Evolutionary conservation across 2,113 vertebrate genomes (phyloP).

Genomic region (Nycticryphes semicollaris): DNA sequence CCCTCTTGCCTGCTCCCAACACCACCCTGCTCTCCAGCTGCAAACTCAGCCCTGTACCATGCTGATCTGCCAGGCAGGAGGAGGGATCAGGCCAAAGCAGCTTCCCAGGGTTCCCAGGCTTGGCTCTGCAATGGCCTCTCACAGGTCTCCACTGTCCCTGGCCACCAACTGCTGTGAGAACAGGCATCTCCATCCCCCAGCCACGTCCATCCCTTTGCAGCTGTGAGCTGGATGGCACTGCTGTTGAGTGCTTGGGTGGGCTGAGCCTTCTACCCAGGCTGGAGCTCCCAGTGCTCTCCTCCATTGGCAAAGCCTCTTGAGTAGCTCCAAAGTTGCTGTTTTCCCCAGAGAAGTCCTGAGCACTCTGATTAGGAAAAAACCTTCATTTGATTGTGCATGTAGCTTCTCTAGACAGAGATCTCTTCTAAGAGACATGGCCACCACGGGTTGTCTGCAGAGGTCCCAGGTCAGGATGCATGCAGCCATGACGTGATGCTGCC

Average conservation of each 20-base stretch:
- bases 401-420: background rate
- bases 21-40: background rate
- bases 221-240: too few species aligned
- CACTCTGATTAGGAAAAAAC: background rate
- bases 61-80: background rate
- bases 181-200: background rate
- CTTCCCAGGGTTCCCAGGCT: background rate
- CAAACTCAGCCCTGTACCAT: background rate
- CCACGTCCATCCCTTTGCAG: background rate
- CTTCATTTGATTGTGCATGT: background rate
- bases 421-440: background rate
- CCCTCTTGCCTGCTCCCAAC: background rate
- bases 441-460: background rate
- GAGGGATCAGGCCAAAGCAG: background rate
- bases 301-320: background rate
- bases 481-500: background rate
- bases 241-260: background rate
- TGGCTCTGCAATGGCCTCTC: background rate
- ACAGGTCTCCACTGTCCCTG: background rate
- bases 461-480: background rate
- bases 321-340: background rate
- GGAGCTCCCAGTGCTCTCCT: background rate
- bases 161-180: background rate
- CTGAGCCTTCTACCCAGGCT: background rate
- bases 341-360: background rate